These are phyloP conservation scores for Anastatus disparis DNA, from an alignment of 1,140 invertebrate species.

Conservation along the genomic window DNA sequence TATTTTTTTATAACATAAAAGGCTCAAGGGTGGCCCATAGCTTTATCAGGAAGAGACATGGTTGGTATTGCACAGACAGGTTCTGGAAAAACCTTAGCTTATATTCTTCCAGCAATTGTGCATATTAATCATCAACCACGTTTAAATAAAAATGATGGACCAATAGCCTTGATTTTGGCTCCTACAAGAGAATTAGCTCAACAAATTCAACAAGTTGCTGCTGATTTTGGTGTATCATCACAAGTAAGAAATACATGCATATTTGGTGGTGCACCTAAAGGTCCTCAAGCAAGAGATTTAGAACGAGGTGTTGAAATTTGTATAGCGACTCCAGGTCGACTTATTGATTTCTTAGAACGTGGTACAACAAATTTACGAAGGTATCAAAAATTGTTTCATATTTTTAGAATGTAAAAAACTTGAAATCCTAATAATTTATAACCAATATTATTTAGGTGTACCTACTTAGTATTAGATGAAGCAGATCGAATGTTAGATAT, in stretches of 20 bases:
- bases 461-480: conserved; percentile 96
- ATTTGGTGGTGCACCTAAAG: conserved; percentile 96
- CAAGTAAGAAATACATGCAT: conserved; percentile 91
- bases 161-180: conserved; percentile 90
- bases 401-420: too few species aligned
- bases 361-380: conserved; percentile 88
- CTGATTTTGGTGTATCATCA: conserved; percentile 86
- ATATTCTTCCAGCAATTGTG: conserved; percentile 75
- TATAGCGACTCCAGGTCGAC: conserved; percentile 93
- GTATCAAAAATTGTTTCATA: conserved; percentile 78
- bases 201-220: conserved; percentile 94
- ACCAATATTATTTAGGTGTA: conserved; percentile 72
- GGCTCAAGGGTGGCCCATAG: conserved; percentile 81
- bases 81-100: too few species aligned
- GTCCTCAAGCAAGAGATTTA: conserved; percentile 85
- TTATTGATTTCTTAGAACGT: conserved; percentile 95
- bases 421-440: too few species aligned
- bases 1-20: too few species aligned
- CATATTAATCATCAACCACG: conserved; percentile 81
- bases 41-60: too few species aligned
- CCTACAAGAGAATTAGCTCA: conserved; percentile 96
- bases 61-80: too few species aligned
- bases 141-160: too few species aligned
- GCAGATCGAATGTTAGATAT: conserved; percentile 99
- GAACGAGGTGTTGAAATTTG: conserved; percentile 90